Percentiles rank a stretch among this genome's conserved stretches.
Evolutionary conservation across 2,888 invertebrate species (phyloP).

Genomic region (Andrena bucephala): DNA sequence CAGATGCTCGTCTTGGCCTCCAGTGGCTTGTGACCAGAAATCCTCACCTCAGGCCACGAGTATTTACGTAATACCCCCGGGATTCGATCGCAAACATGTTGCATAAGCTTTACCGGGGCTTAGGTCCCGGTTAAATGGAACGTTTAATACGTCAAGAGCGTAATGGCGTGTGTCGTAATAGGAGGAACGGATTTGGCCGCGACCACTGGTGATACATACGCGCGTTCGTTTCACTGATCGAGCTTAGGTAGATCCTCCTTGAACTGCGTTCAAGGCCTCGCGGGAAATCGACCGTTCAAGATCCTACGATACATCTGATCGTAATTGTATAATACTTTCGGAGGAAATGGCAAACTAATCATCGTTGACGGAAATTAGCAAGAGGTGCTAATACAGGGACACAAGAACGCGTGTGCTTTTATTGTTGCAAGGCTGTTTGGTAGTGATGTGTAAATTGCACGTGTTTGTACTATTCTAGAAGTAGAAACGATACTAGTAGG

Average conservation of each 20-base stretch:
- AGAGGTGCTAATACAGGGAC: too few relatives aligned
- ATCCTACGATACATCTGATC: too few relatives aligned
- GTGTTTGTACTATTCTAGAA: too few relatives aligned
- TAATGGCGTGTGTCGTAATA: slow-evolving; percentile 80
- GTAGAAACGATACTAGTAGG: too few relatives aligned
- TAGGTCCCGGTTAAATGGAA: slow-evolving; percentile 76
- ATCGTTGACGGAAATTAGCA: too few relatives aligned
- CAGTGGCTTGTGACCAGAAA: slow-evolving; percentile 23
- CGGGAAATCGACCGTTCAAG: neutral
- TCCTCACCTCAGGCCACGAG: slow-evolving; percentile 25
- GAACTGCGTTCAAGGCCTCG: neutral
- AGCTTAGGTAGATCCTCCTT: slow-evolving; percentile 66
- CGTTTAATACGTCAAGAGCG: slow-evolving; percentile 75
- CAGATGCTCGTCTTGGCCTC: neutral
- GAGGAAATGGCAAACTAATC: too few relatives aligned
- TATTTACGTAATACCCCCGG: slow-evolving; percentile 56
- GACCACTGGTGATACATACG: slow-evolving; percentile 76
- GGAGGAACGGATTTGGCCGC: slow-evolving; percentile 79
- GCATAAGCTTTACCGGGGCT: slow-evolving; percentile 68
- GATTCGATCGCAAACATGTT: slow-evolving; percentile 70
- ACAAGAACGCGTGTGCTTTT: too few relatives aligned
- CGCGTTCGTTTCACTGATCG: slow-evolving; percentile 79
- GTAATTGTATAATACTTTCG: too few relatives aligned
- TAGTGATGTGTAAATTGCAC: too few relatives aligned
- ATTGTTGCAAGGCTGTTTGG: too few relatives aligned